These are phyloP conservation scores for Sebastes vulpes DNA, from an alignment of 2,797 vertebrate genomes.

Conservation along the genomic window DNA sequence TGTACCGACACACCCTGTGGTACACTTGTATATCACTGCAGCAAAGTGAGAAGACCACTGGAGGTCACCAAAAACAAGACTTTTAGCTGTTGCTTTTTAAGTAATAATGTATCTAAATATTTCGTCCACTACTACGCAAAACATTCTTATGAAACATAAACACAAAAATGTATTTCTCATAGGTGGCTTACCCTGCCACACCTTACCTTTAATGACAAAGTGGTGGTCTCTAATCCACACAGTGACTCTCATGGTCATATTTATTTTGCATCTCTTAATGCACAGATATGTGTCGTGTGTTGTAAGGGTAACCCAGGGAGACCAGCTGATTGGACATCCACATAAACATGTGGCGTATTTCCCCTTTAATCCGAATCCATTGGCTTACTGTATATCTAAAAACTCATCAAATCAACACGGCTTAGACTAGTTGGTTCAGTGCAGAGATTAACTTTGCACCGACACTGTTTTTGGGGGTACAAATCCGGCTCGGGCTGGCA, in stretches of 20 bases:
- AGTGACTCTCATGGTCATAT: background rate
- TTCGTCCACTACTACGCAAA: too few species aligned
- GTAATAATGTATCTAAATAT: too few species aligned
- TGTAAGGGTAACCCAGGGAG: background rate
- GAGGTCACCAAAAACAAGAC: background rate
- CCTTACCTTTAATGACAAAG: background rate
- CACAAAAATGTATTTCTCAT: background rate
- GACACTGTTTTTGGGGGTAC: background rate
- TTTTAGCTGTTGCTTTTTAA: too few species aligned
- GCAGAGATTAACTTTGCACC: slow-evolving; percentile 34
- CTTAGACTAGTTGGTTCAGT: slow-evolving; percentile 2
- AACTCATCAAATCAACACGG: slow-evolving; percentile 32
- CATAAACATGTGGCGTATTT: too few species aligned
- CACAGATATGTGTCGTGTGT: background rate
- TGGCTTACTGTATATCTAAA: slow-evolving; percentile 9
- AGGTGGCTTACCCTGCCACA: background rate
- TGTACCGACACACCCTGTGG: background rate
- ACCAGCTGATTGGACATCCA: too few species aligned
- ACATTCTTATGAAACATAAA: background rate
- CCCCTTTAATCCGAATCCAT: background rate
- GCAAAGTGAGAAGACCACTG: background rate
- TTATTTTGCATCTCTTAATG: background rate
- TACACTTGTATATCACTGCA: background rate
- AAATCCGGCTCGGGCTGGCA: background rate
- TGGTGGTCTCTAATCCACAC: background rate